phyloP scores from a whole-genome alignment of 2,113 vertebrate genomes.

The Gambusia holbrooki region DNA sequence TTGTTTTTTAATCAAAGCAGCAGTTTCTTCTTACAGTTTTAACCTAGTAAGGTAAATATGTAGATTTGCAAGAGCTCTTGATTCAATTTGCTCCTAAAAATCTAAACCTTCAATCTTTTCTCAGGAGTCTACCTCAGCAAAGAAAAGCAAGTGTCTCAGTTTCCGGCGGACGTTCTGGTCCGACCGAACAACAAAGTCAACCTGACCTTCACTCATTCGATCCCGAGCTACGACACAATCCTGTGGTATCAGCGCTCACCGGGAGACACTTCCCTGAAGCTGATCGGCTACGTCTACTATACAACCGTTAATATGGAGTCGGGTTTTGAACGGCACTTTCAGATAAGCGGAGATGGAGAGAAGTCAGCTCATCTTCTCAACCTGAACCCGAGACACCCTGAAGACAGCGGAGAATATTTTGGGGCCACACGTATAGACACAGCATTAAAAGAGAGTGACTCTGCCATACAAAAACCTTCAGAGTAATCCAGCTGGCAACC shows the following conservation, averaged over 20 bases:
- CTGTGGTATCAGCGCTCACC: conserved; percentile 65
- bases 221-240: conserved; percentile 40
- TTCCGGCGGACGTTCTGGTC: conserved; percentile 32
- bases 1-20: not conserved
- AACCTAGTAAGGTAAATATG: too few relatives aligned
- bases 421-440: conserved; percentile 66
- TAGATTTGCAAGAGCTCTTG: not conserved
- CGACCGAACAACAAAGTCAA: not conserved
- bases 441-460: conserved; percentile 33
- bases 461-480: conserved; percentile 56
- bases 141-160: conserved; percentile 50
- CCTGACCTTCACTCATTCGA: conserved; percentile 37
- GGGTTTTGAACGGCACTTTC: conserved; percentile 18
- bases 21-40: not conserved
- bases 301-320: not conserved
- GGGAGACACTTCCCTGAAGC: conserved; percentile 35
- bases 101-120: not conserved
- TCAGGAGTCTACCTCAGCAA: conserved; percentile 45
- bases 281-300: conserved; percentile 41
- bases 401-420: conserved; percentile 66
- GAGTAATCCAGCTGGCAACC: not conserved
- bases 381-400: conserved; percentile 1
- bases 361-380: conserved; percentile 43
- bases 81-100: not conserved
- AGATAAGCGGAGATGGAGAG: conserved; percentile 55